Conservation (phyloP, 2,113 vertebrate species). For the Eulacestoma nigropectus region DNA sequence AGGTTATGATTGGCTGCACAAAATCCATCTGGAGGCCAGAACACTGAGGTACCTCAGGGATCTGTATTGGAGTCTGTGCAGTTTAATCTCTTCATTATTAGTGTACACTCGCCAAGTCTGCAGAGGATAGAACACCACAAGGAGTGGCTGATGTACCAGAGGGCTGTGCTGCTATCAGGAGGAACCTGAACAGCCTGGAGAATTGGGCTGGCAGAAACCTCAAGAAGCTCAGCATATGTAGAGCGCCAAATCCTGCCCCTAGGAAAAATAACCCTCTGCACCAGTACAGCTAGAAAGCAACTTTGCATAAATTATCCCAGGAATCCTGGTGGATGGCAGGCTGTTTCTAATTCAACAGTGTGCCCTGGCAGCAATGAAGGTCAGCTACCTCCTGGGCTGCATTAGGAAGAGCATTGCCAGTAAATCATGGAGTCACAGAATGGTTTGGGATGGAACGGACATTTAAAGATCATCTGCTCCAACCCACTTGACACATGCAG, state of each 20-base stretch:
- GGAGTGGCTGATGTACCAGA: not conserved
- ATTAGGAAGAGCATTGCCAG: too few relatives aligned
- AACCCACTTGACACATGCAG: not conserved
- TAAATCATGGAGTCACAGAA: not conserved
- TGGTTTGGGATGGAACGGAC: not conserved
- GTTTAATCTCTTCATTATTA: not conserved
- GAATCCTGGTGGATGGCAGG: not conserved
- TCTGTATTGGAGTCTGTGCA: not conserved
- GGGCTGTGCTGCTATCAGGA: not conserved
- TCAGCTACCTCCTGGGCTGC: not conserved
- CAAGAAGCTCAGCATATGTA: not conserved
- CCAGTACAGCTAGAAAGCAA: not conserved
- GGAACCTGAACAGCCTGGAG: not conserved
- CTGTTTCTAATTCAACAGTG: not conserved
- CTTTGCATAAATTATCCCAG: not conserved
- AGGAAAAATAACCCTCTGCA: not conserved
- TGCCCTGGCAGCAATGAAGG: not conserved
- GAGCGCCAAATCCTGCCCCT: not conserved
- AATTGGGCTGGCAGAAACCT: not conserved
- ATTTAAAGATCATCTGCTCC: not conserved
- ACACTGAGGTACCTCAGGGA: not conserved
- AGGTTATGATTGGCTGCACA: not conserved
- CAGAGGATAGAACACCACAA: not conserved
- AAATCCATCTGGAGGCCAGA: not conserved
- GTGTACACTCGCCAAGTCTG: not conserved